phyloP scores from a whole-genome alignment of 2,113 vertebrate genomes.

The Riparia riparia region DNA sequence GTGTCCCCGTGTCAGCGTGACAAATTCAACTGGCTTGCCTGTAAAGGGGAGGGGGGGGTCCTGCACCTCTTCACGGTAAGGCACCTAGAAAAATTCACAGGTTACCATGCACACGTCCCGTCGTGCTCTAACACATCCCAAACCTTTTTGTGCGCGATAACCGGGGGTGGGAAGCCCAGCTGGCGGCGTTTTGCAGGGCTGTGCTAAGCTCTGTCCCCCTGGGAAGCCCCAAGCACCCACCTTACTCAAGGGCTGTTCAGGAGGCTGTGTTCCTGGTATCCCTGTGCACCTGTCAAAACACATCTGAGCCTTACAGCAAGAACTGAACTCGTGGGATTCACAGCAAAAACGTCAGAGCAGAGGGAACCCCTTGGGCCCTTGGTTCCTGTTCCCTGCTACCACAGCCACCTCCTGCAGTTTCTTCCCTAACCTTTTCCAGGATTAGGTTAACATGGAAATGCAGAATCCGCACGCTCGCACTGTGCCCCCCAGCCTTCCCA shows the following conservation, averaged over 20 bases:
- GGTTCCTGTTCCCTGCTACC: background rate
- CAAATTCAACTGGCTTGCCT: background rate
- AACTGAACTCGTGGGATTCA: background rate
- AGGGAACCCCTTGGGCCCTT: background rate
- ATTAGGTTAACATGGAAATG: background rate
- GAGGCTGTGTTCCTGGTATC: slow-evolving; percentile 48
- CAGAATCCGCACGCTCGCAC: background rate
- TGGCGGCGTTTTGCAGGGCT: background rate
- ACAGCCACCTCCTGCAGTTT: background rate
- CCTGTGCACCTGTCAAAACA: slow-evolving; percentile 58
- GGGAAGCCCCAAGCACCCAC: slow-evolving; percentile 44
- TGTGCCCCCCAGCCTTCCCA: background rate
- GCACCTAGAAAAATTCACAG: background rate
- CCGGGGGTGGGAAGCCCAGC: background rate
- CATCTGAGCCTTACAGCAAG: slow-evolving; percentile 46
- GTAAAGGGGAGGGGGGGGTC: background rate
- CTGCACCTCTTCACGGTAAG: background rate
- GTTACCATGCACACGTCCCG: background rate
- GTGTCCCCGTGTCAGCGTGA: background rate
- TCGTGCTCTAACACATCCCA: background rate
- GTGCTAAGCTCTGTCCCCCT: background rate
- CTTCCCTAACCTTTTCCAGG: background rate
- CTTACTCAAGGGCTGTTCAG: slow-evolving; percentile 38
- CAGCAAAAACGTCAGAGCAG: background rate
- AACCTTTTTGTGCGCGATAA: background rate